Evolutionary conservation across 2,113 vertebrate genomes (phyloP).

Genomic region (Pogona vitticeps): DNA sequence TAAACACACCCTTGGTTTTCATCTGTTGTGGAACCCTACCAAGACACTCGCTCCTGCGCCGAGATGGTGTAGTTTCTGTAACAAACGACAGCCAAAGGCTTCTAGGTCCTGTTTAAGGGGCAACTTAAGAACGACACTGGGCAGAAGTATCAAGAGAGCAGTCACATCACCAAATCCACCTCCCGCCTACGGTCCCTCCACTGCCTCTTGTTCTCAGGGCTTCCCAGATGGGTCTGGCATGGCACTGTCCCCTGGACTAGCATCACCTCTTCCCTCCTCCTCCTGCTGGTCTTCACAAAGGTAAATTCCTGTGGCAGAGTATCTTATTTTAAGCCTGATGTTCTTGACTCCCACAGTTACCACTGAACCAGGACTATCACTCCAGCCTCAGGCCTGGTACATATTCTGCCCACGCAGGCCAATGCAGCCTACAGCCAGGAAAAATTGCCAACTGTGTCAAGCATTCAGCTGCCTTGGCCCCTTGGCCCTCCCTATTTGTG

Average conservation of each 20-base stretch:
- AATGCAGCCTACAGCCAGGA: background rate
- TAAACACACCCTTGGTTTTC: background rate
- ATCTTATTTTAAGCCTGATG: background rate
- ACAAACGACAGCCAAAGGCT: background rate
- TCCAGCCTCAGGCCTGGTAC: background rate
- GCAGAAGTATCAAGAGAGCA: background rate
- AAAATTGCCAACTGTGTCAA: background rate
- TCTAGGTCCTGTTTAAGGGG: rapidly evolving
- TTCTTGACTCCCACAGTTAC: background rate
- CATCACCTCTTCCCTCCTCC: background rate
- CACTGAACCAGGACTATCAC: background rate
- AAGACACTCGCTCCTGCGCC: rapidly evolving
- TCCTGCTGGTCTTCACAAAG: background rate
- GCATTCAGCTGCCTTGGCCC: background rate
- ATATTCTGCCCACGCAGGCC: background rate
- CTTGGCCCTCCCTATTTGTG: background rate
- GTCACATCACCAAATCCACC: no score
- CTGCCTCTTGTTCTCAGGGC: background rate
- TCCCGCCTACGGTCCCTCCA: background rate
- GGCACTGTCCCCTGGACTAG: background rate
- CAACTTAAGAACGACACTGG: background rate
- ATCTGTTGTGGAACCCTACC: rapidly evolving
- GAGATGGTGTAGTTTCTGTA: background rate
- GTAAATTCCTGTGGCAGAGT: background rate
- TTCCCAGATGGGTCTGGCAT: background rate